Base-by-base conservation (phyloP, 2,113 vertebrate species). In the Megaptera novaeangliae region DNA sequence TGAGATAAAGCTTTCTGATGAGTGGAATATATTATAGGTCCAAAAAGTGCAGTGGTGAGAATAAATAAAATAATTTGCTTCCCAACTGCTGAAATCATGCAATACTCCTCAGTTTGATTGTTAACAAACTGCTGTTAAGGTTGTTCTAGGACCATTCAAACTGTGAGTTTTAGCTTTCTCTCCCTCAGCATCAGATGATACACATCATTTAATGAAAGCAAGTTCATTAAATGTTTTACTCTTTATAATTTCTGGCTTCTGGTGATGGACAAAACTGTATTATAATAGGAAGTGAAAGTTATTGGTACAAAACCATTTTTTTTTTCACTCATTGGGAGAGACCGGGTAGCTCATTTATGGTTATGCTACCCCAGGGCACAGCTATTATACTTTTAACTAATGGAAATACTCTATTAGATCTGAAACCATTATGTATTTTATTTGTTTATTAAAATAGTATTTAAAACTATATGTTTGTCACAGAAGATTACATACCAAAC, bases 51-150 rank as follows among this genome's bases (percentile, higher is more conserved):
- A 95, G 59, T 97, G 63, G 85, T 66, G 68, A 96, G 93, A 97
- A 95, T 88, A 92, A 97, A 87, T 96, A 96, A 96, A 97, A 96
- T 84, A 97, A 95, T 97, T 97, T 97, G 88, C 97, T 97, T 91
- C 69, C 92, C 46, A 96, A 80, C 44, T 83, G 87, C 91, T 97
- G 86, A 86, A 94, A 92, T 72, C 78, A 82, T 95, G 20, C 91
- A 88, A 77, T 68, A 88, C 55, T 82, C 61, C 85, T 95, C 71
- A 82, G 88, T 96, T 81, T 97, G 92, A 96, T 92, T 96, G 97
- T 94, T 95, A 95, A 95, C 64, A 97, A 91, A 90, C 83, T 88
- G 88, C 81, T 92, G 91, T 94, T 97, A 96, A 96, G 83, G 46
- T 97, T 97, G 84, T 94, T 97, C 90, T 94, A 97, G 88, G 68